Evolutionary conservation across 2,888 invertebrate genomes (phyloP), one percentile per base, ranked within the genome.

Genomic region (Polymixis flavicincta): DNA sequence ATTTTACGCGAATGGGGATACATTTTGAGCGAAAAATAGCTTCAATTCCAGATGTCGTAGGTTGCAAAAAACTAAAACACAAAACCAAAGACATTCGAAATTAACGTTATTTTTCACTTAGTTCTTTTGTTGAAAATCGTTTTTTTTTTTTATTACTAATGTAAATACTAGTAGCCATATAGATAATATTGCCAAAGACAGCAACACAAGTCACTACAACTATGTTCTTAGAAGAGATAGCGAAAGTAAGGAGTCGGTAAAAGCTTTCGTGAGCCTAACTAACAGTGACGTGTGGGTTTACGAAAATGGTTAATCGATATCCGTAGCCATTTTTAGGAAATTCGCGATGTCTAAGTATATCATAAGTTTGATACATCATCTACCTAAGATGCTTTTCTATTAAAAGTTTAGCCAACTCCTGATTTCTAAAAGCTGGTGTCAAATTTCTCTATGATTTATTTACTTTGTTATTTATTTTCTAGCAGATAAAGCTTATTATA

Each of bases 261-360:
- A n/a, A 60, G 48, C 54, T 75, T 55, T 65, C 52, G 64, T 28
- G 59, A 65, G 54, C 32, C 25, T 54, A 55, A 80, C n/a, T 50
- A 65, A 55, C 54, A 61, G 65, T 78, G 55, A 59, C 48, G 67
- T 55, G 77, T 77, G 77, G 83, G 71, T 28, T 71, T n/a, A 59
- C 28, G 57, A 52, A 59, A 42, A 78, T 54, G 61, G 71, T 64
- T 55, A 59, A 68, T 71, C 64, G 37, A 71, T 83, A 66, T 25
- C 22, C 22, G 42, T 22, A 1, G 22, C 14, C 7, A 22, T 48
- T 65, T 78, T 75, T 78, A 42, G 25, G 60, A 78, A 80, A 19
- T 6, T 32, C 13, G 32, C 17, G 50, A 22, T 68, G 55, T n/a
- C 52, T 55, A 13, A 61, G 45, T 13, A 48, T 45, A 74, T 74